These are phyloP conservation scores for Saccopteryx bilineata DNA, from an alignment of 2,113 vertebrate genomes.

Conservation along the genomic window DNA sequence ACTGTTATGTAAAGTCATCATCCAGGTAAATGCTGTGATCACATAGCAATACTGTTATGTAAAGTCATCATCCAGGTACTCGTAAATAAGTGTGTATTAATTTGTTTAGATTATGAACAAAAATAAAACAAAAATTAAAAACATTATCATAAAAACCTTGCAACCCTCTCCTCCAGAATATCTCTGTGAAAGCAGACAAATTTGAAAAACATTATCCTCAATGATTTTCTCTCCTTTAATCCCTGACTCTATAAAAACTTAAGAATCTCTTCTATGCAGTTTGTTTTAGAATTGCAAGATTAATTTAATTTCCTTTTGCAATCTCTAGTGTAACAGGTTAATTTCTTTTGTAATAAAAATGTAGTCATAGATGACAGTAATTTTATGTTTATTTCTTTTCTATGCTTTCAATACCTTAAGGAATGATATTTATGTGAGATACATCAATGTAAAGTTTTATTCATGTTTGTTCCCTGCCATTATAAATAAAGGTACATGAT, in stretches of 20 bases:
- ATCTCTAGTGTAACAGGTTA: not conserved
- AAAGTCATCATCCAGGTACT: not conserved
- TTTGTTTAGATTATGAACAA: not conserved
- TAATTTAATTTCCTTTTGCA: slow-evolving; percentile 19
- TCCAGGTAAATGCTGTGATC: not conserved
- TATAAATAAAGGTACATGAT: not conserved
- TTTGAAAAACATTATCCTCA: slow-evolving; percentile 38
- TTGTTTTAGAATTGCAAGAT: not conserved
- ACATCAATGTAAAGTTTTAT: not conserved
- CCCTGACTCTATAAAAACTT: not conserved
- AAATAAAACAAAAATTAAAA: slow-evolving; percentile 24
- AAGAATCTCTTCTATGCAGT: not conserved
- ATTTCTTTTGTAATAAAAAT: slow-evolving; percentile 69
- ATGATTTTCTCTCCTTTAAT: not conserved
- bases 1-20: not conserved
- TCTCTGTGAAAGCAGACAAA: not conserved
- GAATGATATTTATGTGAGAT: not conserved
- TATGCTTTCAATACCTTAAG: not conserved
- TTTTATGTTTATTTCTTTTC: not conserved
- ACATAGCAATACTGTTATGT: too few relatives aligned
- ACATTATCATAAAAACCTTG: not conserved
- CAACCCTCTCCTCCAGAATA: not conserved
- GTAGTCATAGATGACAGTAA: not conserved
- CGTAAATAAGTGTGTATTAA: not conserved
- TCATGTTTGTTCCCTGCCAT: not conserved